Evolutionary conservation across 2,888 invertebrate genomes (phyloP), one percentile per base, ranked within the genome.

Genomic region (Enchytraeus crypticus): DNA sequence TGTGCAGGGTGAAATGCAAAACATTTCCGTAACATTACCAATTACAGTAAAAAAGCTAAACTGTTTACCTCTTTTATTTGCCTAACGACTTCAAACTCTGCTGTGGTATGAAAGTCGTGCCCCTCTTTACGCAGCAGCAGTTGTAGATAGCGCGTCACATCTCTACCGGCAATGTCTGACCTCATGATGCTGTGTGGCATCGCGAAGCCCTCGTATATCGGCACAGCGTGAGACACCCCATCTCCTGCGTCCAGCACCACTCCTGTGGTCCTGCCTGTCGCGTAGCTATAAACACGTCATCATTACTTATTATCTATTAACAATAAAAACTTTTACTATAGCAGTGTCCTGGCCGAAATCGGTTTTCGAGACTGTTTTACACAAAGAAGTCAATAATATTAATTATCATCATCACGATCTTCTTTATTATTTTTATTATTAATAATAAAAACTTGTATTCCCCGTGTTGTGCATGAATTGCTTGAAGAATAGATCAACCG

Each of bases 211-310:
- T 99, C 96, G 80, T 96, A 98, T 73, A 99, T 97, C 62, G 98
- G 98, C 68, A 98, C 98, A n/a, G 97, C 92, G 81, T 99, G 98
- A 0, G 97, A 96, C 4, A 99, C 98, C 30, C 98, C 98, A 81
- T 98, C 98, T 0, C 98, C 98, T 0, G 96, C 88, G 82, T 99
- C 98, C 62, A 99, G 81, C 3, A 99, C 98, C 57, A 98, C 96
- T 61, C 98, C 98, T 0, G 98, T 99, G 2, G 97, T 98, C 61
- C 98, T 85, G 5, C 98, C 98, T 55, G 79, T 77, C 11, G 80
- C 78, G 70, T 80, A 80, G 64, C 79, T 79, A 65, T 30, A 32
- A 27, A n/a, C 26, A 27, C n/a, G 30, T n/a, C n/a, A n/a, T n/a
- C n/a, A n/a, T n/a, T n/a, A n/a, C n/a, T n/a, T n/a, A n/a, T n/a